Conservation (phyloP, 1,140 invertebrate species). For the Psilanteris sp. region DNA sequence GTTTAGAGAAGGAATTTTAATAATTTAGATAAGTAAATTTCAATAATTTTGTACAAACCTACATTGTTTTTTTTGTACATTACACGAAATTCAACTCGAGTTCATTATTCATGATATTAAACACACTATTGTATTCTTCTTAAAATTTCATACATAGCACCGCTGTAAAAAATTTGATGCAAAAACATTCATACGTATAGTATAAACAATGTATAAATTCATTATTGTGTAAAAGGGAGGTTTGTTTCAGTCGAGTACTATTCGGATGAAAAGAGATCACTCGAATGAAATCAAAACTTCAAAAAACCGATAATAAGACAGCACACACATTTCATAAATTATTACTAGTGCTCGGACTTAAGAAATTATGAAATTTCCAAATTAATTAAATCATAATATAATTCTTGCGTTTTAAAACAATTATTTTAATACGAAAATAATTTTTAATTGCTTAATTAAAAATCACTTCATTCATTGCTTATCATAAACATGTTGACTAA, state of each 20-base stretch:
- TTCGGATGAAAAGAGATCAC: not conserved
- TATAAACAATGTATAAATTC: not conserved
- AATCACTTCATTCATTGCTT: too few species aligned
- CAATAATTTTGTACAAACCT: too few species aligned
- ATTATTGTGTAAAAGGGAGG: not conserved
- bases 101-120: not conserved
- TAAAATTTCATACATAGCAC: not conserved
- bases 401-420: not conserved
- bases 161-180: not conserved
- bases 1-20: too few species aligned
- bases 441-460: too few species aligned
- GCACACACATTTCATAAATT: conserved; percentile 34
- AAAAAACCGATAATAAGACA: not conserved
- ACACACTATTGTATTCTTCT: not conserved
- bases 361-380: conserved; percentile 7
- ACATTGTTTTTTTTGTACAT: too few species aligned
- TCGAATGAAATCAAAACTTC: not conserved
- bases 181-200: not conserved
- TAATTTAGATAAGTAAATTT: too few species aligned
- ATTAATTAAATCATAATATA: not conserved
- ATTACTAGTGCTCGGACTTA: conserved; percentile 9
- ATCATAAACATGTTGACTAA: too few species aligned
- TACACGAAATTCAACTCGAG: too few species aligned
- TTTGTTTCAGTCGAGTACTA: not conserved
- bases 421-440: not conserved